Evolutionary conservation across 1,140 invertebrate genomes (phyloP), one percentile per base, ranked within the genome.

Genomic region (Conus ventricosus): DNA sequence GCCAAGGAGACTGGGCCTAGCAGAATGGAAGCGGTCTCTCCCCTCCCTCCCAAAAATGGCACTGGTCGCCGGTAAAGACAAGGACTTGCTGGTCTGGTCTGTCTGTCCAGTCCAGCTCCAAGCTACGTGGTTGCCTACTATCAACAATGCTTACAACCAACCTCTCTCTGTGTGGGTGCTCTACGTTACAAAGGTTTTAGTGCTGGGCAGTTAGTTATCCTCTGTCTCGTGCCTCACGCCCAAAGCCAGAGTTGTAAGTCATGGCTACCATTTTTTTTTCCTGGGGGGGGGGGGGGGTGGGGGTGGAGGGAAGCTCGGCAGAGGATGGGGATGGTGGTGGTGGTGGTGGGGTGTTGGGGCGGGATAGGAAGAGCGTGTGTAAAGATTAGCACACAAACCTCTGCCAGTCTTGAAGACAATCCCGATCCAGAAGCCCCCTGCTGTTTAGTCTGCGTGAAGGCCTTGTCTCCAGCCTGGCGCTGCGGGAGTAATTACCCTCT

Each of bases 371-470:
- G 80, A 81, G 80, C 10, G 17, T 81, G 80, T 51, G 13, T 39
- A 23, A 17, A 25, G 80, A 81, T 81, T 81, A 81, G 13, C 15
- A 81, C 23, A 25, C 23, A 51, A 54, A 54, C 51, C 80, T 81
- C 80, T 53, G 80, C 39, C 80, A 81, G 17, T 53, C 51, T 15
- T 54, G 54, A 8, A 55, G 10, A 54, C 39, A 81, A 54, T 39
- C 23, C 51, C 39, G 13, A 8, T 39, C 13, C 25, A 51, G 25
- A 78, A 78, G 76, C 76, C 39, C 67, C 7, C 10, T 27, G 8
- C 51, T 81, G 80, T 81, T 81, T 54, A 81, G 80, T 81, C 80
- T 81, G 80, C 80, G 80, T 39, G 80, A 81, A 78, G 76, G 13
- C 76, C 76, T 51, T 80, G 76, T 81, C 80, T 81, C 80, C 80